Percentiles rank a stretch among this genome's conserved stretches.
phyloP scores from a whole-genome alignment of 2,888 invertebrate genomes.

The Antheraea assamensis region DNA sequence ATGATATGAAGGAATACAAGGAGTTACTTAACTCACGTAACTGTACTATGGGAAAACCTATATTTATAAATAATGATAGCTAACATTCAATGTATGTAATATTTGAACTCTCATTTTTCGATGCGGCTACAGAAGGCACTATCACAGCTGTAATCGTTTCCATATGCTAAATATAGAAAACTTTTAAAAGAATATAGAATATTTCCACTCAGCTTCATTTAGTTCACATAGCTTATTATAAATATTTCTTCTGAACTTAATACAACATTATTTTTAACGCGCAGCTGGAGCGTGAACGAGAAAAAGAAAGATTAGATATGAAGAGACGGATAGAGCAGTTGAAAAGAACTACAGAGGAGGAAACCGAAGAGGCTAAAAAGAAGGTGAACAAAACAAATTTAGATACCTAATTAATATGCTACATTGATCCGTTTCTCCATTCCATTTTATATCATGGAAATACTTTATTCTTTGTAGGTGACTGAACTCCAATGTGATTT shows the following conservation, averaged over 20 bases:
- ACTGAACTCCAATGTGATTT: slow-evolving; percentile 93
- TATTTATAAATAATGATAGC: no score
- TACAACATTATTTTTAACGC: slow-evolving; percentile 26
- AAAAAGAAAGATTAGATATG: slow-evolving; percentile 93
- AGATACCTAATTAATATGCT: neutral
- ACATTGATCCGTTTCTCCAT: no score
- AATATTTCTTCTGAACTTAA: neutral
- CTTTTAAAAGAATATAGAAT: neutral
- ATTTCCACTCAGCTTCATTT: neutral
- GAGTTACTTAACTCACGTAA: no score
- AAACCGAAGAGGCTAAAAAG: slow-evolving; percentile 93
- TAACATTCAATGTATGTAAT: no score
- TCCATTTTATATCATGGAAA: no score
- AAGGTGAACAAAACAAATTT: slow-evolving; percentile 79
- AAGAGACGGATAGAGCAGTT: slow-evolving; percentile 93
- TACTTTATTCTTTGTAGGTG: slow-evolving; percentile 65
- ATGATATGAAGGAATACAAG: no score
- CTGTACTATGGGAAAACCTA: no score
- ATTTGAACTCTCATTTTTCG: no score
- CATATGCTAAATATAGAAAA: neutral
- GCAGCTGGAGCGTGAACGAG: slow-evolving; percentile 92
- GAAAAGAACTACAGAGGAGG: slow-evolving; percentile 92
- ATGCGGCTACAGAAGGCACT: no score
- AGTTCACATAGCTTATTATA: neutral
- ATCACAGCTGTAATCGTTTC: neutral